Base-by-base conservation (phyloP, 2,113 vertebrate species). In the Boulengeromyrus knoepffleri region DNA sequence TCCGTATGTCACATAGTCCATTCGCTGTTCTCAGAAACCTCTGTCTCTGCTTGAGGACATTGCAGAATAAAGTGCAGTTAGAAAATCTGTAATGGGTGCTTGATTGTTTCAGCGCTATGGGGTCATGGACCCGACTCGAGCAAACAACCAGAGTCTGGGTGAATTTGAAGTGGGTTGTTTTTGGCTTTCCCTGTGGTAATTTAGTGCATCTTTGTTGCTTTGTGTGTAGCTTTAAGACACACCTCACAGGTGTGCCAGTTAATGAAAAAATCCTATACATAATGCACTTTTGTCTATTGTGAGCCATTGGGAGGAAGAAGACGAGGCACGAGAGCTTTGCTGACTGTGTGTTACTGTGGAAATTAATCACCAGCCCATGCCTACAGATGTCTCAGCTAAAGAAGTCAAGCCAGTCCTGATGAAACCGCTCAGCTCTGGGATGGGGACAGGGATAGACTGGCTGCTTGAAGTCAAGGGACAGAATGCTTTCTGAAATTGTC, bases 241-340 rank as follows among this genome's bases (percentile, higher is more conserved):
- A 80, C 74, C 74, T 80, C 36, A 80, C 74, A 80, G 74, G 74
- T 80, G 74, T 80, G 74, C 36, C 74, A 42, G 74, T 80, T 80
- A 42, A 36, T 80, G 10, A 80, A 80, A 19, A 80, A 80, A 80
- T 42, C 74, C 36, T 80, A 42, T 42, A 19, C 74, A 80, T 80
- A 80, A 80, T 80, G 36, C 74, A 80, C 74, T 80, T 80, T 80
- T 80, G 74, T 80, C 31, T 80, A 80, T 42, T 80, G 74, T 42
- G 36, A 80, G 74, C 74, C 74, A 80, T 15, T 80, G 74, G 36
- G 74, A 80, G 74, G 31, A 42, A 42, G 62, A 31, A 70, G 27
- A 70, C 9, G n/a, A 70, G 36, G 36, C 36, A 80, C 15, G 17
- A 42, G 74, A 80, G 74, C 36, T 80, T 80, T 80, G 74, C 31